Evolutionary conservation across 2,797 vertebrate species (phyloP).

Genomic region (Nasua narica): DNA sequence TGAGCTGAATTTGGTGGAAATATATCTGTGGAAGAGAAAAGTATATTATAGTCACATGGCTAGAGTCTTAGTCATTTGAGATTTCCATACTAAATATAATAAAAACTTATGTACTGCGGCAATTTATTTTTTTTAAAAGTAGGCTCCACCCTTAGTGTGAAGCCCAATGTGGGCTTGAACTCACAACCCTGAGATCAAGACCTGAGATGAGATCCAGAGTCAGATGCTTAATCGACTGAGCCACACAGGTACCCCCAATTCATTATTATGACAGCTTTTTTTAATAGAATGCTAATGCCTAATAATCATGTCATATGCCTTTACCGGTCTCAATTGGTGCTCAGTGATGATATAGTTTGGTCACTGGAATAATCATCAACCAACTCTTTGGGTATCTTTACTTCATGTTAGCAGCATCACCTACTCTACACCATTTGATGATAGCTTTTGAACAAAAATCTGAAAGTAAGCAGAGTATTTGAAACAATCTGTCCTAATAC

Average conservation of each 20-base stretch:
- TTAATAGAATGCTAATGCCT: not conserved
- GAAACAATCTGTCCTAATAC: not conserved
- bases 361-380: not conserved
- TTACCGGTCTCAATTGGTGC: not conserved
- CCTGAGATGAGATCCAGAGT: not conserved
- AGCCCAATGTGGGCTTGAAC: not conserved
- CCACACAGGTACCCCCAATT: not conserved
- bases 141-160: not conserved
- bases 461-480: slow-evolving; percentile 7
- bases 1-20: slow-evolving; percentile 70
- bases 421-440: not conserved
- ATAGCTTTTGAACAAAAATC: slow-evolving; percentile 11
- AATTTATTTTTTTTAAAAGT: not conserved
- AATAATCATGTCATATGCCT: not conserved
- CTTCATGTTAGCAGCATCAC: slow-evolving; percentile 10
- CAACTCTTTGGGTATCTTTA: not conserved
- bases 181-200: not conserved
- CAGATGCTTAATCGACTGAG: not conserved
- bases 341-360: not conserved
- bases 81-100: slow-evolving; percentile 21
- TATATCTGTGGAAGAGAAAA: slow-evolving; percentile 78
- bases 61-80: not conserved
- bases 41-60: slow-evolving; percentile 10
- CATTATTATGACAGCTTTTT: not conserved
- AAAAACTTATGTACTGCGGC: not conserved